These are phyloP conservation scores for Ramphastos sulfuratus DNA, from an alignment of 2,113 vertebrate species.

Conservation along the genomic window DNA sequence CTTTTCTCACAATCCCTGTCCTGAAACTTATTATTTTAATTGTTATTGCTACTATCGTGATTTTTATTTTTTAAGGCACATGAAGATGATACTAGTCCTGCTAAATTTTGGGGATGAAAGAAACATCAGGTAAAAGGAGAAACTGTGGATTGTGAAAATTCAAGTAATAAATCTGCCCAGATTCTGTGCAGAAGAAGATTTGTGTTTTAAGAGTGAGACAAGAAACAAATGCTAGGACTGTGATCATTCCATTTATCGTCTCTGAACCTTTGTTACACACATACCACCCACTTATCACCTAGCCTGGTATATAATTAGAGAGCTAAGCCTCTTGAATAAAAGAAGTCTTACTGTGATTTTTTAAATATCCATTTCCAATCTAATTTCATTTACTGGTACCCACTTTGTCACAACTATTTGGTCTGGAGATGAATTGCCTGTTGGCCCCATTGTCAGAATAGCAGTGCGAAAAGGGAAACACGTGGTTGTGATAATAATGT, in stretches of 20 bases:
- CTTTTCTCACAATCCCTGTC: background rate
- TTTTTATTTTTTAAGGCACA: background rate
- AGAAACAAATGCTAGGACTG: conserved; percentile 31
- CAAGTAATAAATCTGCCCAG: conserved; percentile 29
- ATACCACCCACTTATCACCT: background rate
- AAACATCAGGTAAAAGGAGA: conserved; percentile 7
- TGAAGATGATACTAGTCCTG: background rate
- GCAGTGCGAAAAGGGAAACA: conserved; percentile 72
- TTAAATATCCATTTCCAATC: conserved; percentile 56
- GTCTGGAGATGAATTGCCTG: conserved; percentile 47
- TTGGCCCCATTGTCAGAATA: conserved; percentile 66
- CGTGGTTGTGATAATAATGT: conserved; percentile 75
- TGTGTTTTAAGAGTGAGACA: conserved; percentile 44
- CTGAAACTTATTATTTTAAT: background rate
- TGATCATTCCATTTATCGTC: conserved; percentile 22
- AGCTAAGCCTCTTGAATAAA: conserved; percentile 19
- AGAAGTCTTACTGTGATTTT: conserved; percentile 48
- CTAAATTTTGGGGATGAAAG: conserved; percentile 1
- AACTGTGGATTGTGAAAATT: conserved; percentile 17
- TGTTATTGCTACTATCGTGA: background rate
- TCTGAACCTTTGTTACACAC: conserved; percentile 11
- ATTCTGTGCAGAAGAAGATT: conserved; percentile 9
- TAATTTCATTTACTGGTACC: conserved; percentile 49
- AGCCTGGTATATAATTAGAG: background rate
- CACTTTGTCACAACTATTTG: conserved; percentile 39